A percentile compares a stretch with the other conserved stretches of the same genome.
Conservation (phyloP, 2,113 vertebrate species). For the Podocnemis expansa region DNA sequence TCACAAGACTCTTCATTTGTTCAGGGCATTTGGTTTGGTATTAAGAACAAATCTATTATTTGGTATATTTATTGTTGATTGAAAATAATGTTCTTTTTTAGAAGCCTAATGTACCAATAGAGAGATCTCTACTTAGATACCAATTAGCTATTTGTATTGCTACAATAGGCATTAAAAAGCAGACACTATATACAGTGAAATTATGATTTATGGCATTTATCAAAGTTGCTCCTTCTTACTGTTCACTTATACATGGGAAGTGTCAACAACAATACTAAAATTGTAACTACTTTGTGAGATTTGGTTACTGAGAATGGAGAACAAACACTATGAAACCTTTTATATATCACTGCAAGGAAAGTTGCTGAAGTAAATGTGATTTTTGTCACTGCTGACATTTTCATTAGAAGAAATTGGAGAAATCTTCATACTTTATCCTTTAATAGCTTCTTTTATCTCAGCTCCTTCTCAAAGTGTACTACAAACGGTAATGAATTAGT, state of each 20-base stretch:
- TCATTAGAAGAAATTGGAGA: neutral
- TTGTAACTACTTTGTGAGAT: slow-evolving; percentile 9
- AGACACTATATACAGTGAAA: slow-evolving; percentile 3
- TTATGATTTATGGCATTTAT: slow-evolving; percentile 16
- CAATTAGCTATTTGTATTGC: slow-evolving; percentile 16
- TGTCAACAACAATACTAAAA: slow-evolving; percentile 30
- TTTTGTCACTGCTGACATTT: neutral
- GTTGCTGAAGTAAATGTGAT: neutral
- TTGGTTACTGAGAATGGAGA: slow-evolving; percentile 44
- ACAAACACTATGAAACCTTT: slow-evolving; percentile 19
- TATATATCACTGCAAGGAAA: neutral
- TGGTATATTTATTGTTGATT: slow-evolving; percentile 28
- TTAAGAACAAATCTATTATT: slow-evolving; percentile 43
- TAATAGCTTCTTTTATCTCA: neutral
- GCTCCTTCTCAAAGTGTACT: neutral
- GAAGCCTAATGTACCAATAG: slow-evolving; percentile 21
- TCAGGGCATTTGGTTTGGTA: slow-evolving; percentile 41
- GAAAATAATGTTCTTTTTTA: slow-evolving; percentile 48
- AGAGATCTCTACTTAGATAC: slow-evolving; percentile 25
- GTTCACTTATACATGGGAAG: slow-evolving; percentile 23
- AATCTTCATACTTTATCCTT: neutral
- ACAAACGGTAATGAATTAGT: neutral
- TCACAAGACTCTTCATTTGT: slow-evolving; percentile 66
- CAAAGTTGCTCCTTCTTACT: slow-evolving; percentile 20
- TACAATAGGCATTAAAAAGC: neutral